Base-by-base conservation (phyloP, 2,797 vertebrate species). In the Clarias platycephalus region DNA sequence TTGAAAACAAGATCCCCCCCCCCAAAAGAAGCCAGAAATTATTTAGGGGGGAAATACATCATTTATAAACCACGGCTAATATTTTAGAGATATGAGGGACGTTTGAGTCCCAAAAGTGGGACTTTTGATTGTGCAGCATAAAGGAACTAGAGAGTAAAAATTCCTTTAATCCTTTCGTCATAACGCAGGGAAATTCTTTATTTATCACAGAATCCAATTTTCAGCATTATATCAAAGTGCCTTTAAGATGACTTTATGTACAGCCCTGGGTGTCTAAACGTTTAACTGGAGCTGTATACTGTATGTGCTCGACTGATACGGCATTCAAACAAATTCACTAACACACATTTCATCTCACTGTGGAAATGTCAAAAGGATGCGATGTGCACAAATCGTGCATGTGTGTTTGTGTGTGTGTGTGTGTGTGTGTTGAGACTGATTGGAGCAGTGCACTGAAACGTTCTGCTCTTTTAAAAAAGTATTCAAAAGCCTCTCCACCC, bases 401-500 rank as follows among this genome's bases (percentile, higher is more conserved):
- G 74, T 77, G 74, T 77, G 74, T 58, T 49, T 75, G 72, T 76
- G 53, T 76, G 53, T 22, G 53, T 20, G 53, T 12, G 2, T 57
- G 71, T 10, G n/a, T 6, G 26, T 10, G 66, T 26, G 60, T 20
- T 77, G 60, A 62, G 79, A 78, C n/a, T 84, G 57, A 57, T 80
- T 82, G 79, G 62, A 63, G 77, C 71, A 77, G 24, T 53, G 63
- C 60, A 37, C 70, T 85, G 79, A 28, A 57, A 58, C 7, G 67
- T 72, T 68, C 15, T 15, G 40, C 7, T 80, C 28, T 80, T 57
- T 70, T 71, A 67, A 68, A 20, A 34, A 34, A 16, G 49, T 37
- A 24, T 64, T 77, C 0, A 49, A 67, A 63, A 77, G 62, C 62
- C 60, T 57, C 18, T 58, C 26, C 7, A 10, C 20, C 2, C 8